Base-by-base conservation (phyloP, 2,888 invertebrate species). In the Melanophora roralis region DNA sequence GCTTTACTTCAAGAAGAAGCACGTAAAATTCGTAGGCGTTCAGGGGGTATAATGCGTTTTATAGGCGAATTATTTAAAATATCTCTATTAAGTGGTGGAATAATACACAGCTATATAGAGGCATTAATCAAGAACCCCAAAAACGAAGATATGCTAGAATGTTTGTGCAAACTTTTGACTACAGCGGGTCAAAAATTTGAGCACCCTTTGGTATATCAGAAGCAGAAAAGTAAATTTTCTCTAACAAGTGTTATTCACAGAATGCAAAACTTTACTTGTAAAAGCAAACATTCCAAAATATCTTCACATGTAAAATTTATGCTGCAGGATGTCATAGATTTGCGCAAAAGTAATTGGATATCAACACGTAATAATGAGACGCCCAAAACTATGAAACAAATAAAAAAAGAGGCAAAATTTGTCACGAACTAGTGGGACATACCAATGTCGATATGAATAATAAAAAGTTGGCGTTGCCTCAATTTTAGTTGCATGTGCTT, bases 311-410 rank as follows among this genome's bases (percentile, higher is more conserved):
- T 89, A 0, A 85, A 92, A 53, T 95, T 95, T 86, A 96, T 96
- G 95, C 91, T 97, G 45, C 95, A 95, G 91, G 98, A 98, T 91
- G 96, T 98, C 0, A 94, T 98, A 77, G 98, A 98, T 86, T 91
- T 98, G 79, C 92, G 95, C 81, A 92, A 92, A 85, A 94, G 93
- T 85, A 93, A 93, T 84, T 98, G 98, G 98, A 92, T 96, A 65
- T 94, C 96, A 1, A 92, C 97, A 73, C 93, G 96, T 81, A 95
- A n/a, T n/a, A n/a, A 95, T 79, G 97, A 97, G 84, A 93, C 94
- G 38, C 98, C 98, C 1, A 98, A 97, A 89, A 98, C 96, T 83
- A 97, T 98, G 91, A 97, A 97, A 85, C 96, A 98, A 91, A 97
- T 98, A 78, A 95, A 96, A 86, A 94, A 95, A 85, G 97, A 98